phyloP scores from a whole-genome alignment of 2,113 vertebrate genomes.

The Limanda limanda region DNA sequence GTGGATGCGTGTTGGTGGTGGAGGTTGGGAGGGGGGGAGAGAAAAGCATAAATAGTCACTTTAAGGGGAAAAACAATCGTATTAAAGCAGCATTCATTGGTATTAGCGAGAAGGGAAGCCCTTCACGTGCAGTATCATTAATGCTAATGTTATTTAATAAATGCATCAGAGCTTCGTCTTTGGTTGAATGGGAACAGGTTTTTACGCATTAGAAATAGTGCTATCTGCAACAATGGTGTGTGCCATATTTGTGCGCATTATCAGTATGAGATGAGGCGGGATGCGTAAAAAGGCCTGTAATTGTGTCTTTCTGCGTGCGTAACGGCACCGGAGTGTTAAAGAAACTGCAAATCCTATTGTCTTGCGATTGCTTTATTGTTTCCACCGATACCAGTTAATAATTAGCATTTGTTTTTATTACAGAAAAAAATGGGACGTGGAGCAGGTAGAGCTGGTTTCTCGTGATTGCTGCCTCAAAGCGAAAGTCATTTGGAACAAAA shows the following conservation, averaged over 20 bases:
- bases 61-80: conserved; percentile 92
- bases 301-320: conserved; percentile 42
- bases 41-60: conserved; percentile 91
- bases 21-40: not conserved
- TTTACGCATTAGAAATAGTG: conserved; percentile 76
- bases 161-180: conserved; percentile 62
- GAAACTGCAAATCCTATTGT: conserved; percentile 64
- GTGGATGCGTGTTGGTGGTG: conserved; percentile 45
- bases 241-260: conserved; percentile 53
- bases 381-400: conserved; percentile 39
- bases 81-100: conserved; percentile 93
- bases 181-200: conserved; percentile 67
- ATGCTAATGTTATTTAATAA: conserved; percentile 82
- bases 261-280: conserved; percentile 44
- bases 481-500: conserved; percentile 87
- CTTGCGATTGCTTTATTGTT: conserved; percentile 53
- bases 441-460: conserved; percentile 89
- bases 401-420: conserved; percentile 61
- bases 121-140: conserved; percentile 82
- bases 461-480: conserved; percentile 89
- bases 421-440: conserved; percentile 86
- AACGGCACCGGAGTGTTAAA: conserved; percentile 57
- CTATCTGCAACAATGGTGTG: conserved; percentile 67
- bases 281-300: conserved; percentile 44
- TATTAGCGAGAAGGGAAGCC: conserved; percentile 85